Evolutionary conservation across 2,797 vertebrate genomes (phyloP).

Genomic region (Pitangus sulphuratus): DNA sequence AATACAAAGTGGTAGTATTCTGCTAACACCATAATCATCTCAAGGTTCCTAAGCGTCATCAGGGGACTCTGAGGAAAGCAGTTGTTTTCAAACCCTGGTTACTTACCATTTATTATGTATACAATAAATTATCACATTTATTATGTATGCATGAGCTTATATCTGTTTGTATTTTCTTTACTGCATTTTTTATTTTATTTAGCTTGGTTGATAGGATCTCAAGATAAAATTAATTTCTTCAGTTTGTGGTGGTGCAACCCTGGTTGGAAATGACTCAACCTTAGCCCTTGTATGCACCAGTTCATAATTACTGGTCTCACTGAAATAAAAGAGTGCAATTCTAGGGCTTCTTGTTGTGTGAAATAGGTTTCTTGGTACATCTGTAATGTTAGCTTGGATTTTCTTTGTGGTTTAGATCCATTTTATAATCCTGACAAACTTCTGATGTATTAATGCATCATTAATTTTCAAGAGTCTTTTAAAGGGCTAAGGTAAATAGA

Average conservation of each 20-base stretch:
- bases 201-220: not conserved
- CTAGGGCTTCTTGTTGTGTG: not conserved
- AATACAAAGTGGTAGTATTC: not conserved
- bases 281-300: not conserved
- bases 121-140: not conserved
- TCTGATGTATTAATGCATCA: not conserved
- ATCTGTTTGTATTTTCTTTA: not conserved
- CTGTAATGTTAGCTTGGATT: not conserved
- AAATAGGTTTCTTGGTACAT: not conserved
- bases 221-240: not conserved
- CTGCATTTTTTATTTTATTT: not conserved
- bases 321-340: not conserved
- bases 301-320: not conserved
- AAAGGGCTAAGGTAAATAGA: not conserved
- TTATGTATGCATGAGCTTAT: not conserved
- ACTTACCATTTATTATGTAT: not conserved
- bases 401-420: not conserved
- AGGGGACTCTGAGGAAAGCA: not conserved
- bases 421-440: not conserved
- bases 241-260: not conserved
- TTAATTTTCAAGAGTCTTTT: not conserved
- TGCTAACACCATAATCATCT: not conserved
- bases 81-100: not conserved
- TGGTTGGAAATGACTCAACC: not conserved
- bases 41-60: not conserved